Conservation (phyloP, 2,888 invertebrate genomes). For the Lumbricus terrestris region DNA sequence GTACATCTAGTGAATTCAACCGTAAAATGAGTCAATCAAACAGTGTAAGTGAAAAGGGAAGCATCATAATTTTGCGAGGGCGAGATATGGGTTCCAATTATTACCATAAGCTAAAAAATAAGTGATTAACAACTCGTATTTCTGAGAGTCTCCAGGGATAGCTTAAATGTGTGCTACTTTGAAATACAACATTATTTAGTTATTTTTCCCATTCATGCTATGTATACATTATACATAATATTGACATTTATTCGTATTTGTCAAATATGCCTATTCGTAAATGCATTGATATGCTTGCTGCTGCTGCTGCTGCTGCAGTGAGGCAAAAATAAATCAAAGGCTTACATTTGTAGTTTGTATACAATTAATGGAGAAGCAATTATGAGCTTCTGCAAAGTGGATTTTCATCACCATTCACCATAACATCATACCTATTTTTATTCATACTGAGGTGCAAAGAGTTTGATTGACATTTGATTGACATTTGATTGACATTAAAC, state of each 20-base stretch:
- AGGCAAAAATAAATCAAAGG: neutral
- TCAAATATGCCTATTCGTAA: neutral
- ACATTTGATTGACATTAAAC: no score
- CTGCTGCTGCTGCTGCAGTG: neutral
- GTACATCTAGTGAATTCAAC: no score
- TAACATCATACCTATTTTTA: neutral
- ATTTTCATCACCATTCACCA: neutral
- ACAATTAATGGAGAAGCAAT: neutral
- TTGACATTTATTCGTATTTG: neutral
- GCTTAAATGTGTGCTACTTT: neutral
- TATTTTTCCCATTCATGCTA: neutral
- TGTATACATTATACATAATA: neutral
- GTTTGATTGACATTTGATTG: neutral
- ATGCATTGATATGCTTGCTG: neutral
- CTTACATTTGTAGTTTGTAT: no score
- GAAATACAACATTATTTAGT: no score
- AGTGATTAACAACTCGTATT: neutral
- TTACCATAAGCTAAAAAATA: neutral
- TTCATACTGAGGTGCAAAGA: neutral
- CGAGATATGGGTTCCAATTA: no score
- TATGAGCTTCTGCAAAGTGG: neutral
- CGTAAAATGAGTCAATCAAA: no score
- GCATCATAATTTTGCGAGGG: no score
- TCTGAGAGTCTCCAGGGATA: neutral
- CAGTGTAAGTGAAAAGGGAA: no score